These are phyloP conservation scores for Apotomis turbidana DNA, from an alignment of 2,888 invertebrate genomes.

Conservation along the genomic window DNA sequence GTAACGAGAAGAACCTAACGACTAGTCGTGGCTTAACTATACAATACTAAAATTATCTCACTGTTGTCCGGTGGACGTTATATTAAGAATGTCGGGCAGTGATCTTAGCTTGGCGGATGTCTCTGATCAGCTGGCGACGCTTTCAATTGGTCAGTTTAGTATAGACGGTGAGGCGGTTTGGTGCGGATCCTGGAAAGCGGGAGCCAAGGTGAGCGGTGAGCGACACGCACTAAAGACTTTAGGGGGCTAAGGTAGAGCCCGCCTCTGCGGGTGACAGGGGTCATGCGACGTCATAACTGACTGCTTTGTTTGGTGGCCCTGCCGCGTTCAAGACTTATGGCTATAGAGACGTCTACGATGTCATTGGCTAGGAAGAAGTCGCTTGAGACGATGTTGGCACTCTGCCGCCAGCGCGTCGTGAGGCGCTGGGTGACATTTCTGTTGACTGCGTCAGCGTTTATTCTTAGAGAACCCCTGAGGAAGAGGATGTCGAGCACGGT, in stretches of 20 bases:
- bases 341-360: slow-evolving; percentile 86
- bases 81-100: slow-evolving; percentile 59
- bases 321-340: slow-evolving; percentile 73
- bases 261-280: slow-evolving; percentile 59
- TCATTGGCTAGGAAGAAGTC: slow-evolving; percentile 90
- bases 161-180: slow-evolving; percentile 54
- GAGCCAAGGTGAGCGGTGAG: slow-evolving; percentile 38
- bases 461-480: slow-evolving; percentile 84
- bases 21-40: slow-evolving; percentile 64
- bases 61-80: slow-evolving; percentile 56
- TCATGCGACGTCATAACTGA: slow-evolving; percentile 71
- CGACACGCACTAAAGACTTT: slow-evolving; percentile 8
- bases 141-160: slow-evolving; percentile 57
- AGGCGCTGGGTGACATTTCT: slow-evolving; percentile 88
- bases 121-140: slow-evolving; percentile 52
- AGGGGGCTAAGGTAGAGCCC: slow-evolving; percentile 60
- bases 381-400: slow-evolving; percentile 88
- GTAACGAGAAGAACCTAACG: slow-evolving; percentile 52
- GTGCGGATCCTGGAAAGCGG: slow-evolving; percentile 38
- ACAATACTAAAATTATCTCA: slow-evolving; percentile 66
- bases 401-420: slow-evolving; percentile 85
- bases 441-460: slow-evolving; percentile 87
- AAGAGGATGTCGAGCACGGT: slow-evolving; percentile 85
- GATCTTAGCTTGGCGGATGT: slow-evolving; percentile 51
- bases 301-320: slow-evolving; percentile 39